Conservation (phyloP, 2,888 invertebrate species). For the Elmis aenea region DNA sequence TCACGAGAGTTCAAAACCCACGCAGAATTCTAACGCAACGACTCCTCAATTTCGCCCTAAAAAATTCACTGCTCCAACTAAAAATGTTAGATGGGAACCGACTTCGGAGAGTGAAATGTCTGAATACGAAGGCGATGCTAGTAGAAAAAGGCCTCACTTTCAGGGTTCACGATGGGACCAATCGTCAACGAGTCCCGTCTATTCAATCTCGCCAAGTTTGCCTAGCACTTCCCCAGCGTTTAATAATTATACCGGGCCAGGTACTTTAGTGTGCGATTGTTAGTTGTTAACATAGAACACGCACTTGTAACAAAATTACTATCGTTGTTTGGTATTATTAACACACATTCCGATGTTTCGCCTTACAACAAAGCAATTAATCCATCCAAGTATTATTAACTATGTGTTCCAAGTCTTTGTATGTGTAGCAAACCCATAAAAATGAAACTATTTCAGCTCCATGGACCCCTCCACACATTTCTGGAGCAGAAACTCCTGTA, state of each 20-base stretch:
- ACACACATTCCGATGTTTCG: no score
- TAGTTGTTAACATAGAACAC: no score
- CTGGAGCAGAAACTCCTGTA: slow-evolving; percentile 40
- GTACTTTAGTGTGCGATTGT: slow-evolving; percentile 23
- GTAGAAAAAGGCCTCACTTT: slow-evolving; percentile 41
- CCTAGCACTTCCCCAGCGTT: slow-evolving; percentile 55
- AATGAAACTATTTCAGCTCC: no score
- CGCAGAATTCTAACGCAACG: slow-evolving; percentile 20
- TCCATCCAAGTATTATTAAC: no score
- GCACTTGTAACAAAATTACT: no score
- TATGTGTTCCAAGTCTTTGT: no score
- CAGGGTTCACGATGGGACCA: slow-evolving; percentile 45
- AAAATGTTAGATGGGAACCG: slow-evolving; percentile 57
- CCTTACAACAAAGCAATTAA: no score
- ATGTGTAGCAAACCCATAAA: no score
- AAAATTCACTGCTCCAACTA: slow-evolving; percentile 42
- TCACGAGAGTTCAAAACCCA: slow-evolving; percentile 53
- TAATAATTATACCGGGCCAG: slow-evolving; percentile 32
- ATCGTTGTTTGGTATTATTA: no score
- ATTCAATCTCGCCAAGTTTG: slow-evolving; percentile 56
- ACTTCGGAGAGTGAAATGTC: slow-evolving; percentile 61
- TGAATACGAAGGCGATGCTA: slow-evolving; percentile 50
- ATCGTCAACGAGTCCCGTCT: slow-evolving; percentile 53
- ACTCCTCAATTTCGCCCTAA: slow-evolving; percentile 44
- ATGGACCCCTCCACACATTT: no score